A percentile compares a stretch with the other conserved stretches of the same genome.
Evolutionary conservation across 2,113 vertebrate species (phyloP).

Genomic region (Rhinolophus sinicus): DNA sequence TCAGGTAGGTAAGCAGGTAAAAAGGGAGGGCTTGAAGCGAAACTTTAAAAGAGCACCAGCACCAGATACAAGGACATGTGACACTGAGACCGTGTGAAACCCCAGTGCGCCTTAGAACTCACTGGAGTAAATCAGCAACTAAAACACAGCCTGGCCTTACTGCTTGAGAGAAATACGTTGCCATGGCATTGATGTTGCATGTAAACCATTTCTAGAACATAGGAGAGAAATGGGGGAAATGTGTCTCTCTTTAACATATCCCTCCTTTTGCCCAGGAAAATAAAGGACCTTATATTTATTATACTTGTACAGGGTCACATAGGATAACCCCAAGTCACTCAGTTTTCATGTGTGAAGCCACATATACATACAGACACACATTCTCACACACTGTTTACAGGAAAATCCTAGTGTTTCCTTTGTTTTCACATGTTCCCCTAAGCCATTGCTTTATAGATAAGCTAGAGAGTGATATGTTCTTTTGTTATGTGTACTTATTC

Average conservation of each 20-base stretch:
- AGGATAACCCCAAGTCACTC: background rate
- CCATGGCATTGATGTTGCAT: background rate
- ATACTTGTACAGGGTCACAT: background rate
- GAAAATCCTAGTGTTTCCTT: background rate
- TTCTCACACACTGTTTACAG: background rate
- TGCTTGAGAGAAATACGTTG: background rate
- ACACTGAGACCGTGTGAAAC: background rate
- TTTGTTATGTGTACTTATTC: background rate
- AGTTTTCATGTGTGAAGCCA: background rate
- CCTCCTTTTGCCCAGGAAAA: background rate
- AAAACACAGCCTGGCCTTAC: background rate
- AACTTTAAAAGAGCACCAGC: background rate
- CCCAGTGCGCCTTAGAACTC: background rate
- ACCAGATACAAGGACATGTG: background rate
- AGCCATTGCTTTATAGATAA: background rate
- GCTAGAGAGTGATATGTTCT: background rate
- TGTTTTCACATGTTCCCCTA: background rate
- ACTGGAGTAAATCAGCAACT: background rate
- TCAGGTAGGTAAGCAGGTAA: background rate
- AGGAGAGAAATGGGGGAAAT: background rate
- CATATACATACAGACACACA: background rate
- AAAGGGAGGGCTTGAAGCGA: background rate
- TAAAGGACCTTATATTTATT: background rate
- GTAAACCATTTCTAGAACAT: background rate
- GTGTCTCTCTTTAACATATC: background rate